phyloP scores from a whole-genome alignment of 2,797 vertebrate genomes.

The Acanthiza pusilla region DNA sequence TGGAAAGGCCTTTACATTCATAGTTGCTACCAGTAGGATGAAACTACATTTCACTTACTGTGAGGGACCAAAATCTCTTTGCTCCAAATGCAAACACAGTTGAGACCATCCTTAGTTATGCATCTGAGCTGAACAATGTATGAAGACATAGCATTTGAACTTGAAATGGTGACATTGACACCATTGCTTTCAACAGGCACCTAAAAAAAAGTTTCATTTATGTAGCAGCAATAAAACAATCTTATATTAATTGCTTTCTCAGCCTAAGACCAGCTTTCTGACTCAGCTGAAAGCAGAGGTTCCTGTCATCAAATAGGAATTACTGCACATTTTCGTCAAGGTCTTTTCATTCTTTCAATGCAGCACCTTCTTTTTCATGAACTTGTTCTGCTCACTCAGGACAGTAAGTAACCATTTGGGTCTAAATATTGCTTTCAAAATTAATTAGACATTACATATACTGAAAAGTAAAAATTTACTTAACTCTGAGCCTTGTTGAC shows the following conservation, averaged over 20 bases:
- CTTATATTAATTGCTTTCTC: not conserved
- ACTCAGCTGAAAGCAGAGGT: not conserved
- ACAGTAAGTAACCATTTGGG: not conserved
- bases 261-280: not conserved
- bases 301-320: not conserved
- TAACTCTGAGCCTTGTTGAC: not conserved
- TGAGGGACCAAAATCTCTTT: constrained; percentile 51
- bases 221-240: not conserved
- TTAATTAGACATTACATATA: not conserved
- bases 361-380: not conserved
- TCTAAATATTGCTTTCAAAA: not conserved
- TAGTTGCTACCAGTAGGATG: not conserved
- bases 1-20: not conserved
- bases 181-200: constrained; percentile 1
- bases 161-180: constrained; percentile 19
- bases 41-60: constrained; percentile 50
- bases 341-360: not conserved
- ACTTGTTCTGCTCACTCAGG: not conserved
- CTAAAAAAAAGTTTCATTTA: constrained; percentile 14
- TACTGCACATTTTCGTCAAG: not conserved
- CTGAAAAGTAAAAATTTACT: not conserved
- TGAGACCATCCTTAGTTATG: not conserved
- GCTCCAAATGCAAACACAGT: constrained; percentile 62
- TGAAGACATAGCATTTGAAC: constrained; percentile 22
- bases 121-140: constrained; percentile 63